Evolutionary conservation across 2,113 vertebrate species (phyloP), one percentile per base, ranked within the genome.

Genomic region (Albula glossodonta): DNA sequence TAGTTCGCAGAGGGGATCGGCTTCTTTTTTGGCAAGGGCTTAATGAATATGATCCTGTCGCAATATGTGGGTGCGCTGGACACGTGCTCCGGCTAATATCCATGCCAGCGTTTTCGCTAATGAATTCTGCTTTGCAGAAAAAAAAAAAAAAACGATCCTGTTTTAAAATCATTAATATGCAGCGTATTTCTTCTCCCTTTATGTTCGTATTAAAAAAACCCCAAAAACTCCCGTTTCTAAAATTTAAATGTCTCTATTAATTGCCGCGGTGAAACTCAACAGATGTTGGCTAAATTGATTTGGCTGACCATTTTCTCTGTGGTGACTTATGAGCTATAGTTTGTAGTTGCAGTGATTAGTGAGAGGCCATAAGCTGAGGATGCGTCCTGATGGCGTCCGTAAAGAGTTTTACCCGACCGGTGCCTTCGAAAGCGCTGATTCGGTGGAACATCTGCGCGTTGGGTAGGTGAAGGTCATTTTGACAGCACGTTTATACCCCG

Each of bases 1-100:
- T 90, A 89, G 85, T 83, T 85, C 81, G n/a, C 80, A 60, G 86
- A 88, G 83, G 52, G 87, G 87, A 88, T 89, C 56, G 52, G 83
- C 84, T 87, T 90, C 74, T 82, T 13, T 86, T 88, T 89, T 89
- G 85, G 87, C 81, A 82, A 84, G 49, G 79, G 74, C 52, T 25
- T 87, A 87, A 88, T 86, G 83, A 81, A 87, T 87, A 78, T 84
- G 78, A 86, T 80, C 74, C 52, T 74, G 11, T 80, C 82, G 57
- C 60, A 70, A 49, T 86, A 82, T 84, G 87, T 85, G 63, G 80
- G 77, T 51, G 56, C 78, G 83, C 25, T 31, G 48, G 49, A 15
- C 89, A 84, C 49, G 49, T 81, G 53, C 78, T 84, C 57, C 11
- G n/a, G 80, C n/a, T 17, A 56, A 80, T 82, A 86, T 88, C 88